Evolutionary conservation across 2,797 vertebrate species (phyloP), one percentile per base, ranked within the genome.

Genomic region (Borostomias antarcticus): DNA sequence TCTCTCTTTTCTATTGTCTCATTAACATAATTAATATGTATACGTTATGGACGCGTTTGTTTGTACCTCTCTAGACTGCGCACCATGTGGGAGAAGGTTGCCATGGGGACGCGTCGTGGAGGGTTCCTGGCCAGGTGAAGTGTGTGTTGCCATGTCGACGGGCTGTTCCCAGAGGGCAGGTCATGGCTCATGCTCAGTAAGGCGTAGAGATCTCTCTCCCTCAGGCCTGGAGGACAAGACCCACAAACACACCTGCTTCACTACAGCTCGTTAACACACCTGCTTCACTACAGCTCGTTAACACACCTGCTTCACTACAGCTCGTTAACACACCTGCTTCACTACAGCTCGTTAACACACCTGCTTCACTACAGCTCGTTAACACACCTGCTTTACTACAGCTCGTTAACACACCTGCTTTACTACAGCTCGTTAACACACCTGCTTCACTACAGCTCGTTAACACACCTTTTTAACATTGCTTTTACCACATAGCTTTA

Each of bases 131-230:
- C 86, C 40, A 88, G 78, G 23, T 75, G 54, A 59, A 94, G 70
- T 13, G 80, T 85, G 65, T 92, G 79, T 61, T 89, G 74, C 94
- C 93, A 95, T 10, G 73, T 76, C 61, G 78, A 17, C 26, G 2
- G 53, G 35, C 51, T 45, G 0, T 54, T 76, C n/a, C 52, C 62
- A 4, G 89, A 72, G 32, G 64, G 68, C 19, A 86, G 67, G 79
- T 88, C 73, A n/a, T 76, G 91, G 76, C 91, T 90, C 0, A 81
- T 86, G 81, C 89, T 91, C 72, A 96, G 81, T 9, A 96, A 54
- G n/a, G 81, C 78, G 45, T 93, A 94, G 7, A 97, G 85, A 70
- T 95, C 94, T 59, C 87, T 80, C 80, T 95, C 92, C 13, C 83
- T 91, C 71, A 97, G 78, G 4, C 94, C 95, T 97, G 77, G 1